Evolutionary conservation across 2,113 vertebrate species (phyloP), one percentile per base, ranked within the genome.

Genomic region (Nesoenas mayeri): DNA sequence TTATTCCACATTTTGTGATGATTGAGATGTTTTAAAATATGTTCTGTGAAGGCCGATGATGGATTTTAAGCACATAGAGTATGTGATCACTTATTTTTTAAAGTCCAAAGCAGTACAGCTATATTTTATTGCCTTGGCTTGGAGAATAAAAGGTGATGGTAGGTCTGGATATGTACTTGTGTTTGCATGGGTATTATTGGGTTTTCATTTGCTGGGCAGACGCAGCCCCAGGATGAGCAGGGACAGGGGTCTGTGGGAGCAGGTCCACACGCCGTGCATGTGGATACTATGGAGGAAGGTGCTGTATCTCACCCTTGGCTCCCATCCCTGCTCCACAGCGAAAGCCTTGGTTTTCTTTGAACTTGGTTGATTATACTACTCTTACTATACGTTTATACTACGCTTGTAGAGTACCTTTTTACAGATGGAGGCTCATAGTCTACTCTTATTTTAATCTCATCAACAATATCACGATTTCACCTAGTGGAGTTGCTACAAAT

Each of bases 31-130:
- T 94, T 93, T 93, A 26, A 82, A 93, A 77, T 82, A 58, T 14
- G 66, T 88, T 95, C 66, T 77, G 50, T 85, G 70, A 82, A 89
- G 53, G 42, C 48, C 42, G 78, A 54, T 96, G 94, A 42, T 94
- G 87, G 74, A 88, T 94, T 89, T 96, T 91, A 90, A 90, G 74
- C 81, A 85, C 74, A 81, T 93, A 42, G 26, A 66, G 51, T 57
- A 80, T 90, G 75, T 12, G 38, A 83, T 91, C 42, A 24, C 26
- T 58, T 89, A 62, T 82, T 93, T 96, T 91, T 61, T 83, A 51
- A 85, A 83, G 62, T 89, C 93, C 64, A 66, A 48, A 90, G 54
- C 81, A 70, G 58, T 92, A 66, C 74, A 91, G 58, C 48, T 87
- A 1, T 85, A 17, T 95, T 92, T 91, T 95, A 94, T 91, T 95